Evolutionary conservation across 1,140 invertebrate species (phyloP).

Genomic region (Camponotus pennsylvanicus): DNA sequence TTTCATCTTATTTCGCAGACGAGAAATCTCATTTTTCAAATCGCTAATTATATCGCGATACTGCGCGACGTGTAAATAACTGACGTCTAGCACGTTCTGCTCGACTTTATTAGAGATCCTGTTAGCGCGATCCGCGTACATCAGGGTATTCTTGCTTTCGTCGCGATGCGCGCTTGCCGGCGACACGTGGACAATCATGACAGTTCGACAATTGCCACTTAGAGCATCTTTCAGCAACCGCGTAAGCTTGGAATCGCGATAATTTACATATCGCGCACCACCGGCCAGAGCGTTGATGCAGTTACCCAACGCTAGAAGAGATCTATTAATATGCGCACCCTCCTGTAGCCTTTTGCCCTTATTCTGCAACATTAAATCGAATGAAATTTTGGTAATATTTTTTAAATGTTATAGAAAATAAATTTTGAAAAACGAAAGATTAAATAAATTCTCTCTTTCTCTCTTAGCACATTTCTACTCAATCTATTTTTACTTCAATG

Average conservation of each 20-base stretch:
- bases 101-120: constrained; percentile 94
- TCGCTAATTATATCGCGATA: constrained; percentile 94
- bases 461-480: no score
- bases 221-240: constrained; percentile 94
- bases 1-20: constrained; percentile 93
- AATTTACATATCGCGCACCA: constrained; percentile 96
- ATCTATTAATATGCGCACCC: constrained; percentile 98
- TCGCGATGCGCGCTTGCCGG: constrained; percentile 93
- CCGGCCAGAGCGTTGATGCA: constrained; percentile 97
- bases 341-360: constrained; percentile 96
- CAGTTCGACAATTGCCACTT: constrained; percentile 96
- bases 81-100: constrained; percentile 92
- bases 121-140: constrained; percentile 97
- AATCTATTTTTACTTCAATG: no score
- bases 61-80: constrained; percentile 92
- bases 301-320: constrained; percentile 96
- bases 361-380: constrained; percentile 87
- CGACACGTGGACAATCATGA: constrained; percentile 98
- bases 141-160: constrained; percentile 94
- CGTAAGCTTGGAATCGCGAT: constrained; percentile 97
- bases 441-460: no score
- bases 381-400: neutral
- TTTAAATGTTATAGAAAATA: no score
- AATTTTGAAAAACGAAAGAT: no score
- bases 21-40: constrained; percentile 93